Base-by-base conservation (phyloP, 2,113 vertebrate species). In the Osmerus eperlanus region DNA sequence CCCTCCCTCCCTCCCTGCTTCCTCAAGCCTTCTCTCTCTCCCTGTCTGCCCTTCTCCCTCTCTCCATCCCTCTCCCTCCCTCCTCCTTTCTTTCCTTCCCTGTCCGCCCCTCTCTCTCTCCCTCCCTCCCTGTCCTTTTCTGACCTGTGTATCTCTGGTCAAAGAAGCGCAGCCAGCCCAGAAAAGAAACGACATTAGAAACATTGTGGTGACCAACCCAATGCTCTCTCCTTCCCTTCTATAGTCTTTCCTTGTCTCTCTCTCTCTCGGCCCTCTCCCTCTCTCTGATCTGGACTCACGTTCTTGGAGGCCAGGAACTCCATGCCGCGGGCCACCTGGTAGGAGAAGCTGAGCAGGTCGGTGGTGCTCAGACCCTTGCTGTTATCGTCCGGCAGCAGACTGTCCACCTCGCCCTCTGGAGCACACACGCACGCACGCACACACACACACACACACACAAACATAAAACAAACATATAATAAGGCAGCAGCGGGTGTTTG, bases 281-380 rank as follows among this genome's bases (percentile, higher is more conserved):
- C 3, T 15, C 15, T 5, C 58, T 12, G 11, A 9, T 52, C 3
- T 36, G 53, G 56, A 92, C 96, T 92, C 87, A 99, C 97, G 58
- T 99, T 99, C 91, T 99, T 99, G 70, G 96, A 98, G 66, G 97
- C 95, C 82, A 99, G 86, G 82, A 99, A 99, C 77, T 98, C 97
- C 97, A 99, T 99, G 77, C 97, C 97, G 74, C 94, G 89, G 61
- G 97, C 95, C 86, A 99, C 97, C 83, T 99, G 97, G 82, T 97
- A 99, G 60, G 96, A 98, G 74, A 99, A 98, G 78, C 97, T 99
- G 67, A 99, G 89, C 81, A 99, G 93, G 88, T 99, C 97, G 80
- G 95, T 85, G 41, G 98, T 89, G 70, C 90, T 94, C 65, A 99
- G 94, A 56, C 95, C 94, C 54, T 98, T 96, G 0, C 89, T 92